Evolutionary conservation across 2,113 vertebrate genomes (phyloP).

Genomic region (Rhea pennata): DNA sequence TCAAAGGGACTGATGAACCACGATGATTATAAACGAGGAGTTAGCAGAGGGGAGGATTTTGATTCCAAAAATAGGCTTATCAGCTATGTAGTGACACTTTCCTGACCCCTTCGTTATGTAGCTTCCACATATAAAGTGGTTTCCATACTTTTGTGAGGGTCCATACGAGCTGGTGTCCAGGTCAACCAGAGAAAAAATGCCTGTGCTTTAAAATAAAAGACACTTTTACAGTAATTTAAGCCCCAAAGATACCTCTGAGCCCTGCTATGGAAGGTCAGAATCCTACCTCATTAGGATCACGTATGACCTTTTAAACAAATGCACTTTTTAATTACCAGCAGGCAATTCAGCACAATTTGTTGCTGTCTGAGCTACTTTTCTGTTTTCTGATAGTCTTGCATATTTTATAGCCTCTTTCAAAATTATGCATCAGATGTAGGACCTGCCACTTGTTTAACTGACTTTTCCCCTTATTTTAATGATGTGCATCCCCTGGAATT

Average conservation of each 20-base stretch:
- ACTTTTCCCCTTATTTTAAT: background rate
- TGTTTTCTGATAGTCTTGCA: constrained; percentile 8
- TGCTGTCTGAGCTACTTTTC: constrained; percentile 22
- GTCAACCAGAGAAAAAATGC: background rate
- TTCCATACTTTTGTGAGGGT: background rate
- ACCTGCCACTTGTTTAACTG: background rate
- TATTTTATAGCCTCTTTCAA: constrained; percentile 19
- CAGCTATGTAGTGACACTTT: background rate
- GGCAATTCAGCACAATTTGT: constrained; percentile 44
- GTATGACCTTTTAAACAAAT: background rate
- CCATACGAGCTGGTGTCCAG: background rate
- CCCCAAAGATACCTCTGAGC: background rate
- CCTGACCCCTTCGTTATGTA: background rate
- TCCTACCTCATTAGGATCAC: background rate
- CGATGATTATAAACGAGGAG: background rate
- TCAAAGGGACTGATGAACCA: background rate
- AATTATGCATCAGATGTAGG: background rate
- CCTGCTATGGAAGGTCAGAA: constrained; percentile 6
- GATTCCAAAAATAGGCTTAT: background rate
- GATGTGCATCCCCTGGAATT: background rate
- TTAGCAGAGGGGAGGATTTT: background rate
- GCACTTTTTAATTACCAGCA: constrained; percentile 37
- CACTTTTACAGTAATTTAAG: background rate
- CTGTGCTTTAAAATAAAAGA: background rate
- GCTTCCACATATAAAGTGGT: background rate